Evolutionary conservation across 2,888 invertebrate species (phyloP).

Genomic region (Cylindroiulus punctatus): DNA sequence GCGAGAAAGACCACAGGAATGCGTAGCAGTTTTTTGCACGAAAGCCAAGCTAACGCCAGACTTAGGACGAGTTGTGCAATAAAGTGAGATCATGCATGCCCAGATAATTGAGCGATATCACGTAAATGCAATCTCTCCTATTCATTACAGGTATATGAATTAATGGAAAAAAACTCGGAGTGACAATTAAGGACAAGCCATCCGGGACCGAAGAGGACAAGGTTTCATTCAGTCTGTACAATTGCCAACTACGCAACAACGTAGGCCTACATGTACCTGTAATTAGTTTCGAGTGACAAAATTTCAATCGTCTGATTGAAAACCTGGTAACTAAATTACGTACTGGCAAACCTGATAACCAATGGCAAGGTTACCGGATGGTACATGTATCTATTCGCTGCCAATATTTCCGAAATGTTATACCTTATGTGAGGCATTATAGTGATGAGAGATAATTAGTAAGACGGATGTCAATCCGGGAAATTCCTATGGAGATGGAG

Average conservation of each 20-base stretch:
- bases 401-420: not conserved
- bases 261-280: too few relatives aligned
- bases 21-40: not conserved
- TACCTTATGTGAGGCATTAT: not conserved
- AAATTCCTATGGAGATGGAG: not conserved
- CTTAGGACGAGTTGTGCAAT: not conserved
- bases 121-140: not conserved
- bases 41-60: not conserved
- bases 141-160: not conserved
- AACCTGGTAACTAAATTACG: not conserved
- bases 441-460: not conserved
- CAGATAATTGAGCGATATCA: conserved; percentile 9
- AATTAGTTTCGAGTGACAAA: not conserved
- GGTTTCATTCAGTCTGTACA: conserved; percentile 1
- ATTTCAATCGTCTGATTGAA: not conserved
- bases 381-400: not conserved
- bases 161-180: not conserved
- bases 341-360: not conserved
- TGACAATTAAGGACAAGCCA: conserved; percentile 3
- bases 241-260: conserved; percentile 9
- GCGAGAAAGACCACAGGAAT: not conserved
- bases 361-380: conserved; percentile 7
- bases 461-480: not conserved
- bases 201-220: conserved; percentile 18
- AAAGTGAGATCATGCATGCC: conserved; percentile 10